Conservation (phyloP, 2,113 vertebrate species). For the Nestor notabilis region DNA sequence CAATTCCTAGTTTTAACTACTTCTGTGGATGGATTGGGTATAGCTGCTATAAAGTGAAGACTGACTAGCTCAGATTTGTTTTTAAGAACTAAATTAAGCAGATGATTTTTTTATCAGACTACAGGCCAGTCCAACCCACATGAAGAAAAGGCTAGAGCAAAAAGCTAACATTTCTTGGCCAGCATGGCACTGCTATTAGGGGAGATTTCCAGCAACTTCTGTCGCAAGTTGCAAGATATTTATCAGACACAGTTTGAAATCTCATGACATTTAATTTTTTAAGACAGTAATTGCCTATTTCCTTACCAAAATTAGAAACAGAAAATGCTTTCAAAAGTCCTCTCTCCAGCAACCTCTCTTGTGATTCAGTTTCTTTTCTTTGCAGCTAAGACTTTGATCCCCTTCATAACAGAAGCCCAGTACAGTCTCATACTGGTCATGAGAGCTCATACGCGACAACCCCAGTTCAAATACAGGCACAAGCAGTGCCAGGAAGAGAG, state of each 20-base stretch:
- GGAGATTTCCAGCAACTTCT: conserved; percentile 31
- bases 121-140: background rate
- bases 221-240: conserved; percentile 24
- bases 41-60: background rate
- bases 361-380: background rate
- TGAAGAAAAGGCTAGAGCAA: background rate
- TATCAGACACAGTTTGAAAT: conserved; percentile 43
- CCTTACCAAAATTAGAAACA: conserved; percentile 56
- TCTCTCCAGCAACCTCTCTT: background rate
- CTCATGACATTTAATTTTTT: conserved; percentile 52
- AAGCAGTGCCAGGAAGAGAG: background rate
- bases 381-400: background rate
- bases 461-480: background rate
- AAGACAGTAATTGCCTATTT: conserved; percentile 52
- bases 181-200: background rate
- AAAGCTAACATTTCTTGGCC: background rate
- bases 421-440: background rate
- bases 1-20: background rate
- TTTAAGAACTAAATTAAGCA: background rate
- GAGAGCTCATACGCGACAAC: rapidly evolving
- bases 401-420: background rate
- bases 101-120: conserved; percentile 5
- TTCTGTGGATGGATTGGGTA: background rate
- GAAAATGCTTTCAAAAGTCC: background rate
- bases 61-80: background rate